Conservation (phyloP, 2,888 invertebrate species). For the Mantis religiosa region DNA sequence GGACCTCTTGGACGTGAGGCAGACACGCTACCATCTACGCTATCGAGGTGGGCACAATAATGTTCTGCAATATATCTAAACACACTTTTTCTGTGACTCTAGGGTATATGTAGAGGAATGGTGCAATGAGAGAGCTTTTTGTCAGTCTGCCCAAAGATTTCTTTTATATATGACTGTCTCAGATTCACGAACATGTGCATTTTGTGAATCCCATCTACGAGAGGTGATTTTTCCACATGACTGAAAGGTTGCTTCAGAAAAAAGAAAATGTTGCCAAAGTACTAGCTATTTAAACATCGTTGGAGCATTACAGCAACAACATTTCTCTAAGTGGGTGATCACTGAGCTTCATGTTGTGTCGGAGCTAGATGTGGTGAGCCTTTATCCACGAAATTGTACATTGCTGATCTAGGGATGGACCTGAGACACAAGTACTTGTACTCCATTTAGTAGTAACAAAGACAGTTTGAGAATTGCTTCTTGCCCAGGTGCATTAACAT, state of each 20-base stretch:
- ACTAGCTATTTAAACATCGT: neutral
- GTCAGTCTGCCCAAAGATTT: neutral
- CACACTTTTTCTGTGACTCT: neutral
- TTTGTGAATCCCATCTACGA: no score
- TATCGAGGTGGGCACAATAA: no score
- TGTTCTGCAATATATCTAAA: neutral
- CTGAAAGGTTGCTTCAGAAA: neutral
- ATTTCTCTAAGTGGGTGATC: neutral
- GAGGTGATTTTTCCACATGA: neutral
- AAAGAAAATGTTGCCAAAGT: neutral
- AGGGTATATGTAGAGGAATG: neutral
- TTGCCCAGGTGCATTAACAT: no score
- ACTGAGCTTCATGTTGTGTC: neutral
- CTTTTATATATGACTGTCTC: neutral
- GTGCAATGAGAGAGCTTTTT: neutral
- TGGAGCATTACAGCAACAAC: neutral
- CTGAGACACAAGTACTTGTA: no score
- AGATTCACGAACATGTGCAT: neutral
- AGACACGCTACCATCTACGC: no score
- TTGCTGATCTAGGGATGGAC: no score
- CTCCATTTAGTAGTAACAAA: no score
- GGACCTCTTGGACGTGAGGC: no score
- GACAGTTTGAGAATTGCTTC: no score
- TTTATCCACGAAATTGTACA: no score
- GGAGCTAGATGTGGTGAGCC: no score